A percentile compares a stretch with the other conserved stretches of the same genome.
Conservation (phyloP, 2,113 vertebrate species). For the Callaeas wilsoni region DNA sequence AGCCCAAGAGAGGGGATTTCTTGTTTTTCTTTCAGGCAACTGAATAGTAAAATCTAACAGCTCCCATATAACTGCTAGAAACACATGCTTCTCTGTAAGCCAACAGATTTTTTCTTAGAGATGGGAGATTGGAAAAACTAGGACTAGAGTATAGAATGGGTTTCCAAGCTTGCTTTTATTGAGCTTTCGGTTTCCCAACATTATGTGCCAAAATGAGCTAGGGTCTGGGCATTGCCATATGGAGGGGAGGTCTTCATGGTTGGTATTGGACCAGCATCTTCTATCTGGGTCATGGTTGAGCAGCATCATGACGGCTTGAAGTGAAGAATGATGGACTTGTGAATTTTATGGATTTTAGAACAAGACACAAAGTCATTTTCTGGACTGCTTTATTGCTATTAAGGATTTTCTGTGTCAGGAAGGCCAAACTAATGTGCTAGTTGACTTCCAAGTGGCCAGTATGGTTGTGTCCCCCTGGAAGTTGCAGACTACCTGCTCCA, state of each 20-base stretch:
- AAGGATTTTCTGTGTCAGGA: background rate
- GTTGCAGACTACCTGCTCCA: background rate
- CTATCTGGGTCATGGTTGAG: background rate
- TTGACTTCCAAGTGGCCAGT: background rate
- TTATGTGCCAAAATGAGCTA: background rate
- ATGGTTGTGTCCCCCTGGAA: background rate
- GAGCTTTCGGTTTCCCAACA: background rate
- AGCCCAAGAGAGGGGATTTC: constrained; percentile 58
- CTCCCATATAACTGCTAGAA: background rate
- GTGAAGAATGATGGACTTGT: background rate
- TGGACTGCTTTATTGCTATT: background rate
- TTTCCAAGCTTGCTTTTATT: background rate
- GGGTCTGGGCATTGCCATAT: background rate
- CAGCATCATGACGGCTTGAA: background rate
- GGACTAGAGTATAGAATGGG: background rate
- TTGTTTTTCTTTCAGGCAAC: constrained; percentile 47
- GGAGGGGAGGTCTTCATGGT: background rate
- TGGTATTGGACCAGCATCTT: background rate
- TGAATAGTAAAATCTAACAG: constrained; percentile 36
- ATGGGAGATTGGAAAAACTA: background rate
- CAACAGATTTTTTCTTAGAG: background rate
- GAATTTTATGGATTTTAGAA: background rate
- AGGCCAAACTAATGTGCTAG: background rate
- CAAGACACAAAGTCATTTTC: background rate
- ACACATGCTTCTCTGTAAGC: background rate